These are phyloP conservation scores for Vanessa tameamea DNA, from an alignment of 1,140 invertebrate genomes.

Conservation along the genomic window DNA sequence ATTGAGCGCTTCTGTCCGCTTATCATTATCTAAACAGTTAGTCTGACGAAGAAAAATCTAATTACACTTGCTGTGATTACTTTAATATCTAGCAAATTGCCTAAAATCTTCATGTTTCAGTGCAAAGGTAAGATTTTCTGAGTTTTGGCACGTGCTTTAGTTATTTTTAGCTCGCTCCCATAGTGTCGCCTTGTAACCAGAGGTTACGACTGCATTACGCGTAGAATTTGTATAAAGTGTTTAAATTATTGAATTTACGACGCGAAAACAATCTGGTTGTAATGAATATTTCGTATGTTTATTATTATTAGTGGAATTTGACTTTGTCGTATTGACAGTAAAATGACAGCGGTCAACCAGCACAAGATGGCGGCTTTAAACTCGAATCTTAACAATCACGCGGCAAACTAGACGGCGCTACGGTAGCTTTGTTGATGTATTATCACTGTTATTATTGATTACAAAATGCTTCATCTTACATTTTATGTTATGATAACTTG, in stretches of 20 bases:
- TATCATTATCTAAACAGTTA: conserved; percentile 32
- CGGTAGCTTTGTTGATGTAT: conserved; percentile 57
- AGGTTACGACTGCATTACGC: conserved; percentile 1
- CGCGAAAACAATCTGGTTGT: background rate
- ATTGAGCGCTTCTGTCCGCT: conserved; percentile 44
- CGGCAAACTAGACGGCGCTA: conserved; percentile 57
- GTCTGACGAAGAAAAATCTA: background rate
- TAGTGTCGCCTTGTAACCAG: conserved; percentile 7
- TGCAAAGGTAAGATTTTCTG: conserved; percentile 8
- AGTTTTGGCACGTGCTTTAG: conserved; percentile 61
- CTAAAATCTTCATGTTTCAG: conserved; percentile 1
- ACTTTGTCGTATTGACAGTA: conserved; percentile 74
- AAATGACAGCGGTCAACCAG: conserved; percentile 67
- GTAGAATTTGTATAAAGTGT: background rate
- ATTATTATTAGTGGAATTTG: conserved; percentile 72
- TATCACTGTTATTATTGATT: conserved; percentile 5
- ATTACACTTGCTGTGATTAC: background rate
- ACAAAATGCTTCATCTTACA: background rate
- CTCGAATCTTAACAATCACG: conserved; percentile 53
- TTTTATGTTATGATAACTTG: background rate
- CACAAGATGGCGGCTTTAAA: conserved; percentile 65
- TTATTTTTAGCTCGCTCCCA: conserved; percentile 67
- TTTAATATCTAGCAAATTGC: background rate
- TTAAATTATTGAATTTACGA: background rate
- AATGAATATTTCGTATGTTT: conserved; percentile 47